A percentile compares a stretch with the other conserved stretches of the same genome.
Conservation (phyloP, 1,140 invertebrate species). For the Pachyrhynchus sulphureomaculatus region DNA sequence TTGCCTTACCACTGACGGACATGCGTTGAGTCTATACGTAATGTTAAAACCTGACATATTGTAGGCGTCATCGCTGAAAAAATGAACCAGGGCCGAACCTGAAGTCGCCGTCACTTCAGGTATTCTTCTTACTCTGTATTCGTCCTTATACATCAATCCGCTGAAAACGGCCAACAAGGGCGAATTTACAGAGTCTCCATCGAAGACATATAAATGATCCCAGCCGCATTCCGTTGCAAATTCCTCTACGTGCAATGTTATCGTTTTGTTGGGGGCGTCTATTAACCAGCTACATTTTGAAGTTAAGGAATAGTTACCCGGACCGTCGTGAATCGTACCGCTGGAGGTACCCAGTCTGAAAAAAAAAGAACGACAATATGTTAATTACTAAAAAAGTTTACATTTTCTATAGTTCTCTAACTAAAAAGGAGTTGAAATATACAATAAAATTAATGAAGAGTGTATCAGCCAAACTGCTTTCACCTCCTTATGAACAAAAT, state of each 20-base stretch:
- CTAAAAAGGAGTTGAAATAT: too few species aligned
- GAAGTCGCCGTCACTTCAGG: constrained; percentile 85
- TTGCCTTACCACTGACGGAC: constrained; percentile 62
- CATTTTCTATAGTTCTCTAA: too few species aligned
- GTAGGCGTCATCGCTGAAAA: constrained; percentile 96
- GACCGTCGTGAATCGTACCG: constrained; percentile 88
- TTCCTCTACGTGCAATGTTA: constrained; percentile 82
- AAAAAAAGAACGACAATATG: too few species aligned
- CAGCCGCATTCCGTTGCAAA: constrained; percentile 98
- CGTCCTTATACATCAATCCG: constrained; percentile 81
- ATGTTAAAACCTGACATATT: constrained; percentile 97
- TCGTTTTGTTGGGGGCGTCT: constrained; percentile 66
- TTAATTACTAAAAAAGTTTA: too few species aligned
- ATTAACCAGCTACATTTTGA: constrained; percentile 96
- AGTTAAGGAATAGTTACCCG: constrained; percentile 91
- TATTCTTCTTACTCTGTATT: constrained; percentile 71
- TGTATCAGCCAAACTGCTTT: too few species aligned
- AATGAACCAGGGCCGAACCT: constrained; percentile 85
- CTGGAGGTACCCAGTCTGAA: constrained; percentile 70
- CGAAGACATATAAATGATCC: constrained; percentile 97
- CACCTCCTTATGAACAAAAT: too few species aligned
- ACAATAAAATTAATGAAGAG: too few species aligned
- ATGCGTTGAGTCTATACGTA: constrained; percentile 78
- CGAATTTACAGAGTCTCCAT: constrained; percentile 92
- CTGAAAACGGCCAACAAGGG: constrained; percentile 90